Conservation (phyloP, 2,113 vertebrate species). For the Narcine bancroftii region DNA sequence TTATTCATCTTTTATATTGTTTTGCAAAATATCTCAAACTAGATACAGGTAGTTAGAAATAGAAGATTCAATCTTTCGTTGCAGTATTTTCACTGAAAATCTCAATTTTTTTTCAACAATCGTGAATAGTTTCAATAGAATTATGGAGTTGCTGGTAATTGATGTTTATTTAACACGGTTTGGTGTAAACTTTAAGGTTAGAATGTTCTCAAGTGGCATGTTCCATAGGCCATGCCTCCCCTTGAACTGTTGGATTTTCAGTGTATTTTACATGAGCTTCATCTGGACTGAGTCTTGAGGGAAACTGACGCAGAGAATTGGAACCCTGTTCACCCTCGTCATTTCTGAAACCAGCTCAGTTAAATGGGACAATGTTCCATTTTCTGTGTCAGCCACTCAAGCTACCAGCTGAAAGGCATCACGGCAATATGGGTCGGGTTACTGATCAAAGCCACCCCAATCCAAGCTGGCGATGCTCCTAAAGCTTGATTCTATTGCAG, state of each 20-base stretch:
- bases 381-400: neutral
- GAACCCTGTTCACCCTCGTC: slow-evolving; percentile 14
- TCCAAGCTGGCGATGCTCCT: neutral
- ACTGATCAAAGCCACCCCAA: slow-evolving; percentile 19
- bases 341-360: neutral
- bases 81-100: neutral
- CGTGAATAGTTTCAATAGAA: neutral
- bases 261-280: neutral
- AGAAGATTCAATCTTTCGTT: neutral
- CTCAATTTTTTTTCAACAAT: neutral
- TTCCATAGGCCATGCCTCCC: neutral
- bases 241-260: neutral
- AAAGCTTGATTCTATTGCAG: neutral
- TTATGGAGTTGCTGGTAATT: neutral
- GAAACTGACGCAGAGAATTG: neutral
- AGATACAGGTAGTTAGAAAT: neutral
- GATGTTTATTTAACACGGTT: neutral
- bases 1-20: neutral
- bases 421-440: neutral
- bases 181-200: neutral
- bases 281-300: neutral
- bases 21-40: neutral
- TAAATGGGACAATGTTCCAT: neutral
- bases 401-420: neutral
- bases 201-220: neutral